A percentile compares a stretch with the other conserved stretches of the same genome.
These are phyloP conservation scores for Mus caroli DNA, from an alignment of 2,797 vertebrate species.

Conservation along the genomic window DNA sequence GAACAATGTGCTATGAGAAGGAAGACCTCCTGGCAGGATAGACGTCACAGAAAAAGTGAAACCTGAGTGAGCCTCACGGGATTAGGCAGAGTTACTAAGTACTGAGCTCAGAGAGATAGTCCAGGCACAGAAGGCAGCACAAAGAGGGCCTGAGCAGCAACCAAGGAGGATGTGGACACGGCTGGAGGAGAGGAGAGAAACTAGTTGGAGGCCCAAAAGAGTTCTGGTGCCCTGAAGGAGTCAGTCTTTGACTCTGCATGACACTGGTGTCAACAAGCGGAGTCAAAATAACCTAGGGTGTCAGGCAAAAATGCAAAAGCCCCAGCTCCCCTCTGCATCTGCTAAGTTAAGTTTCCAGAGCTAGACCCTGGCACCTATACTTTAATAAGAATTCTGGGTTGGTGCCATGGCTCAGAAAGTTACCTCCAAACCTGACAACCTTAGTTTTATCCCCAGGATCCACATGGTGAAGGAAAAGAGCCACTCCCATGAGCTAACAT, in stretches of 20 bases:
- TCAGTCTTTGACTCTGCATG: neutral
- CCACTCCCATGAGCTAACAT: neutral
- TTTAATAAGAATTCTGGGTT: neutral
- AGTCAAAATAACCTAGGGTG: neutral
- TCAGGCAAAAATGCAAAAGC: neutral
- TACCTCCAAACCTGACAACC: neutral
- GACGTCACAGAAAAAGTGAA: slow-evolving; percentile 7
- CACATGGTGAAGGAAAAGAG: neutral
- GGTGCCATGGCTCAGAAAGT: neutral
- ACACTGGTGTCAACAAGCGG: neutral
- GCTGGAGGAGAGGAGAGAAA: neutral
- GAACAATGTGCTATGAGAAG: neutral
- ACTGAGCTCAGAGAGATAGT: neutral
- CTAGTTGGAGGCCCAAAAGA: neutral
- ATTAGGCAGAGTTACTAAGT: neutral
- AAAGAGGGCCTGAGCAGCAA: neutral
- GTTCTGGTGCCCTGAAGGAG: neutral
- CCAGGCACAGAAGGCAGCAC: neutral
- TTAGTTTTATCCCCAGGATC: neutral
- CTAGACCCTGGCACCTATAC: neutral
- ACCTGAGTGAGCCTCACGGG: neutral
- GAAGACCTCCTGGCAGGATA: neutral
- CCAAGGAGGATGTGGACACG: neutral
- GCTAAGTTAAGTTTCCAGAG: neutral
- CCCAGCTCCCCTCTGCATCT: neutral